phyloP scores from a whole-genome alignment of 2,113 vertebrate species.

The Arothron firmamentum region DNA sequence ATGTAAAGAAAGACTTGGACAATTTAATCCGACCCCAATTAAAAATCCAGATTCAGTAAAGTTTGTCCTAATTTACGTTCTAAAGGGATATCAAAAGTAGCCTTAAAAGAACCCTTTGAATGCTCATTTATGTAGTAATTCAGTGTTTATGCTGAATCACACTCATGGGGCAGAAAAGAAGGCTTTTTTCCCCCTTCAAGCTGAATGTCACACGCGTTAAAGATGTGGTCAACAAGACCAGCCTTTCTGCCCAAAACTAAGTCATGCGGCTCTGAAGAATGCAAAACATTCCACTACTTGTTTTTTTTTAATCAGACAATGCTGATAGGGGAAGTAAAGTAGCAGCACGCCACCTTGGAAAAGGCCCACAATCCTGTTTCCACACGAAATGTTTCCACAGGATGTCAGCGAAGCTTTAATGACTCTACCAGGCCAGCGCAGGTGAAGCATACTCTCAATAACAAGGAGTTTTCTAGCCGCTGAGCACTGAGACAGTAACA shows the following conservation, averaged over 20 bases:
- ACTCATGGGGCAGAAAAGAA: slow-evolving; percentile 5
- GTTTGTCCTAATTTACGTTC: slow-evolving; percentile 13
- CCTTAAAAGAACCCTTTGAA: no score
- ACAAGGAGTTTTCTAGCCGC: slow-evolving; percentile 62
- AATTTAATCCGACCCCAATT: slow-evolving; percentile 22
- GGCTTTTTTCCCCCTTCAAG: slow-evolving; percentile 17
- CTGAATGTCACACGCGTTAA: slow-evolving; percentile 3
- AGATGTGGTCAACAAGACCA: slow-evolving; percentile 37
- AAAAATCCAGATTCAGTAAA: slow-evolving; percentile 16
- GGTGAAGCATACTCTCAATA: slow-evolving; percentile 63
- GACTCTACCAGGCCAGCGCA: slow-evolving; percentile 62
- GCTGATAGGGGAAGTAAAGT: no score
- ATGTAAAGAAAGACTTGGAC: slow-evolving; percentile 2
- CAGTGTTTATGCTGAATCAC: slow-evolving; percentile 7
- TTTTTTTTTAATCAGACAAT: no score
- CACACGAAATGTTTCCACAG: slow-evolving; percentile 26
- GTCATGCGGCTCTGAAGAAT: no score
- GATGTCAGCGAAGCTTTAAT: slow-evolving; percentile 50
- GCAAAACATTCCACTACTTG: no score
- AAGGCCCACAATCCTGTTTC: slow-evolving; percentile 40
- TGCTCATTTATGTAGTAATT: no score
- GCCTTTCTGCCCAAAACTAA: slow-evolving; percentile 28
- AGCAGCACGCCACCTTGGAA: no score
- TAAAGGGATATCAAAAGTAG: no score
- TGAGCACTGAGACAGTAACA: slow-evolving; percentile 53